Evolutionary conservation across 1,140 invertebrate species (phyloP).

Genomic region (Drusus annulatus): DNA sequence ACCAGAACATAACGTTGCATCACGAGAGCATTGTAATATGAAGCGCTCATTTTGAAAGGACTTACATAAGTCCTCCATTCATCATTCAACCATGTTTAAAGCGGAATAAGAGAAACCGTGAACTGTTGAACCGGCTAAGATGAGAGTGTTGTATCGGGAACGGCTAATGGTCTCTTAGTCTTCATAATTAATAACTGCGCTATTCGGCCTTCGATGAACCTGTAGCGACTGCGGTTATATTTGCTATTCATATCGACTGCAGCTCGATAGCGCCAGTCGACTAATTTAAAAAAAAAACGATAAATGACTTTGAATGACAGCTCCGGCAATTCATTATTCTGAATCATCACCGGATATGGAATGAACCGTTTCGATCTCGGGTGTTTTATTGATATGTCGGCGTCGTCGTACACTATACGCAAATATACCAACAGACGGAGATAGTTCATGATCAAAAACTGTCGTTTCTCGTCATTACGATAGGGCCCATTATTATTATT

Average conservation of each 20-base stretch:
- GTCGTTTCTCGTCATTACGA: no score
- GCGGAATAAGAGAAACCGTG: background rate
- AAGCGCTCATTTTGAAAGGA: no score
- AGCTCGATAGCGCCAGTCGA: background rate
- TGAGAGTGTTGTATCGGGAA: background rate
- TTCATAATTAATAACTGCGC: background rate
- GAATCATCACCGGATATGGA: conserved; percentile 31
- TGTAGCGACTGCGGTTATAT: no score
- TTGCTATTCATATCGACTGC: background rate
- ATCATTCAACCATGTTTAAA: no score
- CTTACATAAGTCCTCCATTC: no score
- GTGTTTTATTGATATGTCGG: background rate
- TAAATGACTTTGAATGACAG: conserved; percentile 36
- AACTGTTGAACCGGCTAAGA: background rate
- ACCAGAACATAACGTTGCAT: no score
- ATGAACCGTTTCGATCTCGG: conserved; percentile 38
- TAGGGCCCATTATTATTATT: no score
- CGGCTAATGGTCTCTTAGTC: background rate
- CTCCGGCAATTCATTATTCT: conserved; percentile 27
- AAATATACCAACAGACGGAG: no score
- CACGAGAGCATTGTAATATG: no score
- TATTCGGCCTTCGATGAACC: conserved; percentile 9
- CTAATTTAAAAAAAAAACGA: conserved; percentile 38
- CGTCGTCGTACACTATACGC: no score
- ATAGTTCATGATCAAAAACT: no score